Base-by-base conservation (phyloP, 1,140 invertebrate genomes). In the Andrena cerasifolii region DNA sequence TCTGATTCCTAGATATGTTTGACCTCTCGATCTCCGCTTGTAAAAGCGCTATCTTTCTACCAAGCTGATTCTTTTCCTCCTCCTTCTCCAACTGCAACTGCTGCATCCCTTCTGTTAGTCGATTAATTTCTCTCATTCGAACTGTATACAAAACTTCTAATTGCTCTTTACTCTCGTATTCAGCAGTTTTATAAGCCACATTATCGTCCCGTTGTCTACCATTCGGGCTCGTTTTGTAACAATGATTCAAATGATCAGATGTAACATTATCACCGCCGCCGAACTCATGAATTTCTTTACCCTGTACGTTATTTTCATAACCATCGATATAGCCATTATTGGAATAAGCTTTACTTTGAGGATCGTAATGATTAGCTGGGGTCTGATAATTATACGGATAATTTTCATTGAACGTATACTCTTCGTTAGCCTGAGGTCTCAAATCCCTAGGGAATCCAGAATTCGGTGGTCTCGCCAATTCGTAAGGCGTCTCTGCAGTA, bases 351-450 rank as follows among this genome's bases (percentile, higher is more conserved):
- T 87, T 84, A 36, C 24, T 70, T 12, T 86, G 80, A 56, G 24
- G 74, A 63, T 87, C 87, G 45, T 87, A 92, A 80, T 90, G 90
- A 88, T 90, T 91, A 6, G 90, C 72, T n/a, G 91, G 91, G 4
- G 91, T 92, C 16, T 89, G 83, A 65, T 82, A 89, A 85, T 87
- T 85, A 36, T 80, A 76, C 1, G 82, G 74, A 86, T 89, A 85
- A 84, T 80, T 84, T 33, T 88, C 80, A 40, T 85, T 31, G 66
- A 87, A 86, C 3, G 79, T 88, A 40, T 77, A 81, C 6, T 75
- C 81, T 31, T 89, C 87, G 6, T 83, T 79, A 18, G 70, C 49
- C 47, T 86, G 87, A 8, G 74, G 45, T 49, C 75, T 72, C 7
- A 85, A 33, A 59, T 89, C 77, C 12, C 82, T 79, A 26, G 78